Percentiles rank a stretch among this genome's conserved stretches.
Evolutionary conservation across 2,797 vertebrate genomes (phyloP).

Genomic region (Myotis myotis): DNA sequence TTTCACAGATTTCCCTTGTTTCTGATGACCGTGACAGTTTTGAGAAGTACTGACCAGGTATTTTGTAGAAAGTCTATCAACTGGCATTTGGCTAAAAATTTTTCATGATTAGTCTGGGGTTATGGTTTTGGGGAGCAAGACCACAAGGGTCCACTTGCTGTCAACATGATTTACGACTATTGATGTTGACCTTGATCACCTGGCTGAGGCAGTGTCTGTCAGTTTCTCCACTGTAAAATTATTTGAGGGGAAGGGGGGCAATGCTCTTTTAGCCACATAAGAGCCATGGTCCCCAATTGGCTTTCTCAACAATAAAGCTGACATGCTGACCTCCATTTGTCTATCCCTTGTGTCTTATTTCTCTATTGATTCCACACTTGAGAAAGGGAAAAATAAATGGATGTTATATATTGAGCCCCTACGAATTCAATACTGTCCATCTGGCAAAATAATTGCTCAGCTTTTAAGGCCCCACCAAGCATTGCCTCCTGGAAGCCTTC

Average conservation of each 20-base stretch:
- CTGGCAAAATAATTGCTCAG: background rate
- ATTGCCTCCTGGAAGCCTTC: background rate
- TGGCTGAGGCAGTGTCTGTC: background rate
- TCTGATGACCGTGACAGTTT: background rate
- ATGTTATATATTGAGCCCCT: background rate
- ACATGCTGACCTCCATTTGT: background rate
- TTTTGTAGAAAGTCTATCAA: background rate
- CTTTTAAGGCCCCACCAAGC: background rate
- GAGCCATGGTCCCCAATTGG: background rate
- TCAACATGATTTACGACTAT: background rate
- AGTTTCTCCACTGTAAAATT: background rate
- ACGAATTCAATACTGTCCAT: background rate
- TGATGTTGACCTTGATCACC: background rate
- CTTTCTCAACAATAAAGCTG: slow-evolving; percentile 8
- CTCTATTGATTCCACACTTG: background rate
- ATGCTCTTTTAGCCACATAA: background rate
- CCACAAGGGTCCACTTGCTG: background rate
- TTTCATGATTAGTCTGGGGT: background rate
- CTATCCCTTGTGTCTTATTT: background rate
- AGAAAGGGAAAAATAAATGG: background rate
- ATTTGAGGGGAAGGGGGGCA: too few relatives aligned
- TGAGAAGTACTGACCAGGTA: background rate
- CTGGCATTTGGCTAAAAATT: background rate
- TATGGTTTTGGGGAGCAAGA: background rate
- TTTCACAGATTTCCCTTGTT: background rate